phyloP scores from a whole-genome alignment of 2,113 vertebrate species.

The Melanerpes formicivorus region DNA sequence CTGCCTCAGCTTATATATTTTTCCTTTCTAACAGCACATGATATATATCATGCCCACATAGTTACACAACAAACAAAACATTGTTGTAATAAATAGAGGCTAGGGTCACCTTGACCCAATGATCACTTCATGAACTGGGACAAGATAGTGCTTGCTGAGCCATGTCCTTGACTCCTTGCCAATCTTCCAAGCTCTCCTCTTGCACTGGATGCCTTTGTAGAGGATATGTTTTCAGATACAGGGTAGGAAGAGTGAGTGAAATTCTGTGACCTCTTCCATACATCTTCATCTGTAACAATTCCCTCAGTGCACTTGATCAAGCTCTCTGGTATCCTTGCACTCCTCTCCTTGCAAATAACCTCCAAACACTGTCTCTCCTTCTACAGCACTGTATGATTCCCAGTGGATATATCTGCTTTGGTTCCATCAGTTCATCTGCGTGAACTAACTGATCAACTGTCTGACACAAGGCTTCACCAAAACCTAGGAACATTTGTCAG shows the following conservation, averaged over 20 bases:
- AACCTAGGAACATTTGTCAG: neutral
- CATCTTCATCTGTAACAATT: neutral
- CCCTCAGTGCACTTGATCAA: neutral
- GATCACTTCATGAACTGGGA: neutral
- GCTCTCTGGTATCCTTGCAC: neutral
- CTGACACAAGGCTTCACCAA: neutral
- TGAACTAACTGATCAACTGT: neutral
- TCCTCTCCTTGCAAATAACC: neutral
- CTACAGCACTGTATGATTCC: neutral
- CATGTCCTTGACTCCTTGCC: neutral
- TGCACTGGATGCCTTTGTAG: neutral
- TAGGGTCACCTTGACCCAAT: constrained; percentile 11
- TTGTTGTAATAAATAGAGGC: neutral
- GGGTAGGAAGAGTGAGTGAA: neutral
- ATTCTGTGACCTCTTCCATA: neutral
- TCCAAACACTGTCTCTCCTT: neutral
- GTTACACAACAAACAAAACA: neutral
- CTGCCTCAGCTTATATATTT: neutral
- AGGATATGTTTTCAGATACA: neutral
- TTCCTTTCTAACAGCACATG: neutral
- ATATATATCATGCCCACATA: neutral
- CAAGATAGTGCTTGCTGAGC: neutral
- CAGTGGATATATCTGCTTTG: neutral
- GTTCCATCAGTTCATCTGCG: neutral
- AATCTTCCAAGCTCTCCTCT: neutral